phyloP scores from a whole-genome alignment of 2,888 invertebrate species.

The Zaprionus obscuricornis region DNA sequence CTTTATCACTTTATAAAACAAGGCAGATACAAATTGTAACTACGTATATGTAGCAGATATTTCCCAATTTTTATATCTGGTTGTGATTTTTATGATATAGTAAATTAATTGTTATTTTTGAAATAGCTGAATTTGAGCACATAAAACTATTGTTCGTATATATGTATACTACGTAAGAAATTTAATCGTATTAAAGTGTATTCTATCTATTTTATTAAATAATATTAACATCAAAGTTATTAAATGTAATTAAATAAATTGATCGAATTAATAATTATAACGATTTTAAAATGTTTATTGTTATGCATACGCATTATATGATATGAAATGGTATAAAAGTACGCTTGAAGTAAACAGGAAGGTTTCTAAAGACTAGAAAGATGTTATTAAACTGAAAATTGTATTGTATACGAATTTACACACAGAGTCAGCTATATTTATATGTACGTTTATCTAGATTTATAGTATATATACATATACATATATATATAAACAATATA shows the following conservation, averaged over 20 bases:
- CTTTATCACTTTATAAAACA: slow-evolving; percentile 2
- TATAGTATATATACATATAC: slow-evolving; percentile 2
- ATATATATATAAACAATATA: too few species aligned
- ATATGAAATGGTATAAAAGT: neutral
- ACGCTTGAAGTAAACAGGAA: slow-evolving; percentile 1
- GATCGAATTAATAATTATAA: too few species aligned
- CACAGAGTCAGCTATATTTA: slow-evolving; percentile 36
- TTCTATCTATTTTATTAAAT: too few species aligned
- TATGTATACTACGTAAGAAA: too few species aligned
- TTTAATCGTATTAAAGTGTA: too few species aligned
- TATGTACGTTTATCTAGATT: slow-evolving; percentile 44
- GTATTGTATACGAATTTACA: slow-evolving; percentile 62
- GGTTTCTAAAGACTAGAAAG: slow-evolving; percentile 28
- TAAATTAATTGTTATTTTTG: slow-evolving; percentile 7
- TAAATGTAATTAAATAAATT: too few species aligned
- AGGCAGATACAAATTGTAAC: slow-evolving; percentile 1
- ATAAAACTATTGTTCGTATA: too few species aligned
- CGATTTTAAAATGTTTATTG: slow-evolving; percentile 6
- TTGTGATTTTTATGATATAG: slow-evolving; percentile 48
- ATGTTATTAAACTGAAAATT: slow-evolving; percentile 34
- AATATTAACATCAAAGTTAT: too few species aligned
- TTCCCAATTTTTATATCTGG: slow-evolving; percentile 29
- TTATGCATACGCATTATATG: neutral
- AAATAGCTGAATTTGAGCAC: slow-evolving; percentile 3
- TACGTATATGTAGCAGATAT: slow-evolving; percentile 8